Evolutionary conservation across 2,113 vertebrate species (phyloP), one percentile per base, ranked within the genome.

Genomic region (Naja naja): DNA sequence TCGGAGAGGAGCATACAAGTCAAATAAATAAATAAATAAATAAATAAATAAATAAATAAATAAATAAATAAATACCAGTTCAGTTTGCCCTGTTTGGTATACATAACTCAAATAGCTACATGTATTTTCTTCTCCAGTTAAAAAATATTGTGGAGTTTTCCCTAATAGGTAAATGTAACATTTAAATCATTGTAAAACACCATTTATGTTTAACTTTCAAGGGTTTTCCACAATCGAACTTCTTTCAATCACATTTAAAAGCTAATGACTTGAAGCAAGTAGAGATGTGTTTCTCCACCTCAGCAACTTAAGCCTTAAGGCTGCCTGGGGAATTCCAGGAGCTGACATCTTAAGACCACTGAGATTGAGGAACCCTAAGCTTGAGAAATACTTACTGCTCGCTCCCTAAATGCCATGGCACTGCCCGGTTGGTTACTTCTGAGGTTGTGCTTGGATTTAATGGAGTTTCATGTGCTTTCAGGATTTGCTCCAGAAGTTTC

Each of bases 341-440:
- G 1, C 25, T 60, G 58, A 60, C 14, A 69, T 34, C 64, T 34
- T 69, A 34, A 60, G n/a, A 5, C n/a, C n/a, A 27, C n/a, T 16
- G 64, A 69, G 1, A 2, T 2, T 69, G 64, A 69, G 5, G 5
- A 69, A 69, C 64, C 16, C 0, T 69, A n/a, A 34, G n/a, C 64
- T n/a, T 34, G n/a, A 88, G 25, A 87, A 18, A 53, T 0, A n/a
- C 91, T 58, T 97, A 99, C 99, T 98, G 98, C 96, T 97, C 94
- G 95, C 54, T 96, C 90, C 97, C 97, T 49, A 97, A 93, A 95
- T 91, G 87, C 96, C 91, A 96, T 92, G 60, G 95, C 49, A 64
- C 52, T 95, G 97, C 98, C 96, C 94, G 95, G 90, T 94, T 96
- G 90, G 95, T 90, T 93, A 97, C 85, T 90, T 95, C 96, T 47